phyloP scores from a whole-genome alignment of 2,113 vertebrate genomes.

The Cheilinus undulatus region DNA sequence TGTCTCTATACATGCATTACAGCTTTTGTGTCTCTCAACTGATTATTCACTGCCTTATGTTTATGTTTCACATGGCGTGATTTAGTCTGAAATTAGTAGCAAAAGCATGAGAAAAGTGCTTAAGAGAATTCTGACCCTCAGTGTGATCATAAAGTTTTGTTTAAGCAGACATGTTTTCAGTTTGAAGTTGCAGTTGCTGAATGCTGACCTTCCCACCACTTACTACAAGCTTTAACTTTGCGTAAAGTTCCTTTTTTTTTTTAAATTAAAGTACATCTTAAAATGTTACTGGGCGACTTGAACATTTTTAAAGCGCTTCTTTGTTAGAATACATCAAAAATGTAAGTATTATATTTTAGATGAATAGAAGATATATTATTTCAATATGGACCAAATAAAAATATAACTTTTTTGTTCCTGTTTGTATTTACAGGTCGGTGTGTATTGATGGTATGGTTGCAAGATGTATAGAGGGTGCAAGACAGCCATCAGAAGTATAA shows the following conservation, averaged over 20 bases:
- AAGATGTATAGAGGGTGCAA: too few species aligned
- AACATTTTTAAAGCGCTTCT: neutral
- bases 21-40: neutral
- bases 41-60: neutral
- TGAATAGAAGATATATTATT: too few species aligned
- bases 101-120: neutral
- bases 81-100: neutral
- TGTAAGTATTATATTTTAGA: neutral
- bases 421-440: too few species aligned
- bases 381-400: too few species aligned
- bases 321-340: neutral
- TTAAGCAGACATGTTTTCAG: neutral
- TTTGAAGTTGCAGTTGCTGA: neutral
- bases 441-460: too few species aligned
- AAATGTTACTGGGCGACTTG: neutral
- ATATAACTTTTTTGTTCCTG: too few species aligned
- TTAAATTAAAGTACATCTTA: neutral
- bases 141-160: neutral
- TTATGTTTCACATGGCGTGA: neutral
- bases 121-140: neutral
- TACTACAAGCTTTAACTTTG: neutral
- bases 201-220: neutral
- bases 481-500: too few species aligned
- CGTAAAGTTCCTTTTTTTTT: neutral
- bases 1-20: neutral